Base-by-base conservation (phyloP, 2,113 vertebrate species). In the Ursus arctos region DNA sequence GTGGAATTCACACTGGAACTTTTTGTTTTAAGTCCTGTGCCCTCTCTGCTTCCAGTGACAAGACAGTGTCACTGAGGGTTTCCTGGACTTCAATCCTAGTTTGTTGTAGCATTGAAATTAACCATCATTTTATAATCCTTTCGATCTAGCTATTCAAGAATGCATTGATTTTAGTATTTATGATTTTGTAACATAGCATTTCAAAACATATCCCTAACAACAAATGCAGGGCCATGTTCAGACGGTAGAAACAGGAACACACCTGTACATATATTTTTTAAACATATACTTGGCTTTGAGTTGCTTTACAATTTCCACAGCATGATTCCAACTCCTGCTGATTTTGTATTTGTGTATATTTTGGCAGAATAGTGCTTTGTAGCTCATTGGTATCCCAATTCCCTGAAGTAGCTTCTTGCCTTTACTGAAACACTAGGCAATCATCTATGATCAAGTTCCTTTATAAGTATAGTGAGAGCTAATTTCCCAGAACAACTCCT, bases 401-500 rank as follows among this genome's bases (percentile, higher is more conserved):
- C 82, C 53, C 76, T 31, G 91, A 77, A n/a, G 43, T 95, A 57
- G 2, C 67, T 97, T 91, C n/a, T 98, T 95, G 72, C 89, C 72
- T 79, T 97, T 91, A 22, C 88, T 83, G 94, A 97, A 97, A 96
- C n/a, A 43, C 26, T 83, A 92, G 63, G 69, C 89, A 98, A 80
- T 92, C 85, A 86, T 95, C 57, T 95, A 5, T 82, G n/a, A 95
- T 87, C 95, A 83, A 95, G 14, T 82, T 36, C 2, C 83, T 97
- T 36, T 92, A 85, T 96, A 97, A 95, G 57, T 95, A 15, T 87
- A 95, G 57, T 7, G 13, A 97, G 59, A 97, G 76, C 87, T 98
- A 90, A 97, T 98, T 98, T 98, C 69, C 87, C 95, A 93, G 65
- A 97, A 72, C 87, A 96, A 43, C 24, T 95, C 71, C 76, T 95